phyloP scores from a whole-genome alignment of 2,888 invertebrate genomes.

The Tenthredo mesomela region DNA sequence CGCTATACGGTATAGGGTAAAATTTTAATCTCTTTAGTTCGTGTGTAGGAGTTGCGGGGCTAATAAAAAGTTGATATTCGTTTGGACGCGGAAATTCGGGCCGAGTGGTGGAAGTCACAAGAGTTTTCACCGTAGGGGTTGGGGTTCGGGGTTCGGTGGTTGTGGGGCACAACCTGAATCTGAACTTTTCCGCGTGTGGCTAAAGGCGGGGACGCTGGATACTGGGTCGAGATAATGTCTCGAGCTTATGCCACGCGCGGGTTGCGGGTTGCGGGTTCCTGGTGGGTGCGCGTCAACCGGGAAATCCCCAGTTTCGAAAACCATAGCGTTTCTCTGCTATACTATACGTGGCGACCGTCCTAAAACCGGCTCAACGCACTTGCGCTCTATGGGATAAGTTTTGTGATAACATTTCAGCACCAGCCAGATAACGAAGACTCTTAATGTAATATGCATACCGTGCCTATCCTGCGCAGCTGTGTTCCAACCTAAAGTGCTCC shows the following conservation, averaged over 20 bases:
- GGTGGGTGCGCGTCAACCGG: conserved; percentile 23
- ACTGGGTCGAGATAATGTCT: conserved; percentile 65
- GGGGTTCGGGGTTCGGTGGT: neutral
- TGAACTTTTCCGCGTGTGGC: conserved; percentile 30
- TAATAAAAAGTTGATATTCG: conserved; percentile 45
- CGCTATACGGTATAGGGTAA: neutral
- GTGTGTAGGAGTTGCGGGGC: conserved; percentile 4
- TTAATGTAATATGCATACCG: conserved; percentile 73
- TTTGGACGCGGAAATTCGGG: conserved; percentile 4
- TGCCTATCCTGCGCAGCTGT: conserved; percentile 56
- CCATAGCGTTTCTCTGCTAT: neutral
- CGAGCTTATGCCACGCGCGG: conserved; percentile 63
- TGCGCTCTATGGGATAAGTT: conserved; percentile 74
- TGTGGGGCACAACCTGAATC: conserved; percentile 21
- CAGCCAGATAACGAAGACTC: conserved; percentile 60
- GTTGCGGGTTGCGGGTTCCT: conserved; percentile 54
- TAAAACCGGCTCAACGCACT: conserved; percentile 67
- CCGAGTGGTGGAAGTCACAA: conserved; percentile 20
- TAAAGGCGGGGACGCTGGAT: neutral
- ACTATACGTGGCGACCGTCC: conserved; percentile 18
- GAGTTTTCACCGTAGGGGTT: conserved; percentile 18
- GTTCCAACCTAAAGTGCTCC: conserved; percentile 27
- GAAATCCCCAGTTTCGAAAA: conserved; percentile 13
- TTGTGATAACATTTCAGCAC: conserved; percentile 71
- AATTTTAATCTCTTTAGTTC: conserved; percentile 40